Conservation (phyloP, 2,888 invertebrate species). For the Alsophila aescularia region DNA sequence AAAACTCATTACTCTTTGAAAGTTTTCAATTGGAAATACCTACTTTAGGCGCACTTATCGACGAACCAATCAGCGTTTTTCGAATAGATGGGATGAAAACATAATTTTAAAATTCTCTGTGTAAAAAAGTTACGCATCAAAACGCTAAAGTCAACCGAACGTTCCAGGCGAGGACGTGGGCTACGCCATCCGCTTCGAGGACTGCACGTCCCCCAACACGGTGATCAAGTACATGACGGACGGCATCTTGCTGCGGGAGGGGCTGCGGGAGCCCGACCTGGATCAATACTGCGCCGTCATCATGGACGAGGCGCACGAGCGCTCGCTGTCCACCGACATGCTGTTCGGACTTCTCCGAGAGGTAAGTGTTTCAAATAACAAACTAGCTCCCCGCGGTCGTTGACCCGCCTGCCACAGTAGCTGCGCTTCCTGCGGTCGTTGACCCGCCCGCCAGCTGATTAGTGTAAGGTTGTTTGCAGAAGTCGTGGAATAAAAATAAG, state of each 20-base stretch:
- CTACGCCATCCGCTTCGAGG: conserved; percentile 99
- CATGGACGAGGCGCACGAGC: conserved; percentile 99
- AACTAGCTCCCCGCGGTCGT: not conserved
- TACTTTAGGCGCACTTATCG: too few relatives aligned
- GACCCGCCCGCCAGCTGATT: too few relatives aligned
- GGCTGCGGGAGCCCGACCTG: conserved; percentile 97
- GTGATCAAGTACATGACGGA: conserved; percentile 99
- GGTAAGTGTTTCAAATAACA: conserved; percentile 82
- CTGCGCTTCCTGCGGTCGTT: too few relatives aligned
- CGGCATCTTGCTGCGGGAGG: conserved; percentile 98
- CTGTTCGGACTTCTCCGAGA: conserved; percentile 97
- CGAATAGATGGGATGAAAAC: too few relatives aligned
- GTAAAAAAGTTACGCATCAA: too few relatives aligned
- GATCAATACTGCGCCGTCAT: conserved; percentile 99
- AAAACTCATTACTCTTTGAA: too few relatives aligned
- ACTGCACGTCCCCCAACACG: conserved; percentile 97
- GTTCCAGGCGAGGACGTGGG: conserved; percentile 93
- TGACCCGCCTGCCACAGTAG: too few relatives aligned
- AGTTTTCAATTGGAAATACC: too few relatives aligned
- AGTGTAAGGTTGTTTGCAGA: too few relatives aligned
- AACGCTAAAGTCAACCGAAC: not conserved
- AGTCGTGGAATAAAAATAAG: too few relatives aligned
- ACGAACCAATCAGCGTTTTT: too few relatives aligned
- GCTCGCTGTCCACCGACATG: conserved; percentile 99
- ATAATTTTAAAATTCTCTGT: too few relatives aligned